Evolutionary conservation across 2,888 invertebrate species (phyloP), one percentile per base, ranked within the genome.

Genomic region (Mythimna pallens): DNA sequence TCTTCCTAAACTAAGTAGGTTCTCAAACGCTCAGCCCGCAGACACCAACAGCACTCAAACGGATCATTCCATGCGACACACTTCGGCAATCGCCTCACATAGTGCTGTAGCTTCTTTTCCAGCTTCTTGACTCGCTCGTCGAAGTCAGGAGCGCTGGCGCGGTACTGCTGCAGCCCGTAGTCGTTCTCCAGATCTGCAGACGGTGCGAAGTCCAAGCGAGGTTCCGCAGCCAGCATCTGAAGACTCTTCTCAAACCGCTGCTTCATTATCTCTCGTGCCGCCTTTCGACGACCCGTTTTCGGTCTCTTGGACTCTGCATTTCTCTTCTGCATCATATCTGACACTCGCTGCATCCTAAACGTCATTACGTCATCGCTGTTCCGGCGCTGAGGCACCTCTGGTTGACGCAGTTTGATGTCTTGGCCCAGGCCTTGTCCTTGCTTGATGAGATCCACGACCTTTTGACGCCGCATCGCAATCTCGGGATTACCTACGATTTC

Each of bases 231-330:
- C 87, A 98, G 94, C 98, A 98, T 98, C 93, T 98, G 98, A 94
- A 98, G 97, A 92, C 98, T 98, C 94, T 98, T 98, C 93, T 98
- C 98, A 89, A 98, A 98, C 86, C 98, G 97, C 62, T 98, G 98
- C 88, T 97, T 97, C 94, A 97, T 97, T 88, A 98, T 97, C 85
- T 98, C 97, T 80, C 95, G 86, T 1, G 95, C 94, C 0, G 94
- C 94, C 65, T 93, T 93, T 50, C 95, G 83, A 40, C 93, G 88
- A 0, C 94, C 91, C 17, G 81, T 86, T 71, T 92, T 94, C 0
- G 92, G 90, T 3, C 90, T 87, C 73, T 91, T 93, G 20, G 90
- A 90, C 57, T 93, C 93, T 0, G 96, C 98, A 97, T 83, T 96
- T 93, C 92, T 97, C 97, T 98, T 98, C 88, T 98, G 98, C 94